These are phyloP conservation scores for Antennarius striatus DNA, from an alignment of 2,113 vertebrate species.

Conservation along the genomic window DNA sequence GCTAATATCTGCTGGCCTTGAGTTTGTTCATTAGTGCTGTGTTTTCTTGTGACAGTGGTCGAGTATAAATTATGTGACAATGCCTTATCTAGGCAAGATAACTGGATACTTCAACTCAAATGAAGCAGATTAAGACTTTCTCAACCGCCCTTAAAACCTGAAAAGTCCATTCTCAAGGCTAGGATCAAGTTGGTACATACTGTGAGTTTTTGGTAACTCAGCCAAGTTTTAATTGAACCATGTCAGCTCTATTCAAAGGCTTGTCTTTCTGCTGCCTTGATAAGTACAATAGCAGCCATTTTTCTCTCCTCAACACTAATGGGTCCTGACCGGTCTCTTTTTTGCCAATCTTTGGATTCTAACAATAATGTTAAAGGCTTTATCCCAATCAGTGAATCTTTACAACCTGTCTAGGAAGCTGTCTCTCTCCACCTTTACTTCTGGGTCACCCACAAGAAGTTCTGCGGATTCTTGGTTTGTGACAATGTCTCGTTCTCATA, in stretches of 20 bases:
- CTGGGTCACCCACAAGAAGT: not conserved
- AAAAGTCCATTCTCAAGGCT: not conserved
- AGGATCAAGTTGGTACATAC: conserved; percentile 3
- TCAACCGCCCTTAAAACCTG: not conserved
- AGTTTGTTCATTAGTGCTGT: not conserved
- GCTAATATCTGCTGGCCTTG: not conserved
- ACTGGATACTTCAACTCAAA: conserved; percentile 8
- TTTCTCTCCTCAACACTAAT: not conserved
- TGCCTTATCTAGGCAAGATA: not conserved
- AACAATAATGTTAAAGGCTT: not conserved
- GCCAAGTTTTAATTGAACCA: not conserved
- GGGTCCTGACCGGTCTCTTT: not conserved
- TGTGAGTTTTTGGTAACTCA: conserved; percentile 2
- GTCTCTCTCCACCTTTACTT: not conserved
- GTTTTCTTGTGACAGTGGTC: not conserved
- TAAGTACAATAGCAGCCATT: not conserved
- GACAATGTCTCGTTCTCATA: not conserved
- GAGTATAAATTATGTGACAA: conserved; percentile 1
- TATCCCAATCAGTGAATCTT: conserved; percentile 8
- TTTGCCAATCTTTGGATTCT: not conserved
- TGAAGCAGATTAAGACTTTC: conserved; percentile 1
- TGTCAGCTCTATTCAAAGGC: conserved; percentile 10
- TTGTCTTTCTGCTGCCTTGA: not conserved
- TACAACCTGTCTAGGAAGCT: not conserved
- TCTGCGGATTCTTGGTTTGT: not conserved